phyloP scores from a whole-genome alignment of 2,888 invertebrate genomes.

The Monoplex corrugatus region DNA sequence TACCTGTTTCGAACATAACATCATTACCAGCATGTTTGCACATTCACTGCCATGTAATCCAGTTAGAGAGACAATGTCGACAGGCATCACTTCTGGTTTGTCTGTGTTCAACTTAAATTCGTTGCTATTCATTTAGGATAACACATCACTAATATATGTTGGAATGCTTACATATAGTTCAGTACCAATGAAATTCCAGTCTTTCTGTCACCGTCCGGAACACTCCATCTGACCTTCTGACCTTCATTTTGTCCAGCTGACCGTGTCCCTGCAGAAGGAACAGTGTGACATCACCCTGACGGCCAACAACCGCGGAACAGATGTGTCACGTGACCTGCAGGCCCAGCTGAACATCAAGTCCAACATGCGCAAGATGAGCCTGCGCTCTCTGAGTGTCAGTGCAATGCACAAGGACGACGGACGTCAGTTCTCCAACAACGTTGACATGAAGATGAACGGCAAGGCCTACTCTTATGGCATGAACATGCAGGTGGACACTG shows the following conservation, averaged over 20 bases:
- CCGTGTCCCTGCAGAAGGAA: slow-evolving; percentile 26
- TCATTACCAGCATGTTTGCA: too few relatives aligned
- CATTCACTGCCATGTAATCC: too few relatives aligned
- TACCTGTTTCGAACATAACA: too few relatives aligned
- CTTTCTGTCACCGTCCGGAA: background rate
- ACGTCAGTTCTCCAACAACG: slow-evolving; percentile 17
- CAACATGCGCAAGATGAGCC: background rate
- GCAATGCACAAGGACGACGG: slow-evolving; percentile 39
- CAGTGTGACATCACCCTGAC: slow-evolving; percentile 28
- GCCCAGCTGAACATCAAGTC: slow-evolving; percentile 26
- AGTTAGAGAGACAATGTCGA: too few relatives aligned
- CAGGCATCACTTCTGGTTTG: too few relatives aligned
- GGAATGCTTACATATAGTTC: too few relatives aligned
- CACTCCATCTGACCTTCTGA: background rate
- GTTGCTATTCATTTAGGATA: too few relatives aligned
- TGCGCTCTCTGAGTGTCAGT: background rate
- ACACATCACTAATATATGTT: too few relatives aligned
- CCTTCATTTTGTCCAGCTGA: background rate
- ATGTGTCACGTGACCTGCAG: slow-evolving; percentile 20
- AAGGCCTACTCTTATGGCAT: slow-evolving; percentile 15
- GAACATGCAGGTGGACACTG: slow-evolving; percentile 8
- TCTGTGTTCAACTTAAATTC: too few relatives aligned
- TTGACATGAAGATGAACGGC: slow-evolving; percentile 19
- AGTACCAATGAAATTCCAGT: too few relatives aligned
- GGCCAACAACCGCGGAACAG: slow-evolving; percentile 29